Conservation (phyloP, 2,797 vertebrate genomes). For the Cercopithecus neglectus region DNA sequence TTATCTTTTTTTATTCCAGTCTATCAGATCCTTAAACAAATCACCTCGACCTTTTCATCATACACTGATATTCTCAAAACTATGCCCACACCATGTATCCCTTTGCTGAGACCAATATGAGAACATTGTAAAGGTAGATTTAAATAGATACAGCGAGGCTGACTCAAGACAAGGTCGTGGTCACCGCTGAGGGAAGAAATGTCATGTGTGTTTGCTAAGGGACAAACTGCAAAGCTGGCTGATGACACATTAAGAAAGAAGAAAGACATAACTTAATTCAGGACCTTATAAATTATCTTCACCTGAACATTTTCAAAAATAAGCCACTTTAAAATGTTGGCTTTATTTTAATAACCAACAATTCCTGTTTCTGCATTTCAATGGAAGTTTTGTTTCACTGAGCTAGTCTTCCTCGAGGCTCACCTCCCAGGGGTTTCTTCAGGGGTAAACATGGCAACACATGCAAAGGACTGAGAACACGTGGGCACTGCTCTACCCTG, state of each 20-base stretch:
- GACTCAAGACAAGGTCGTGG: background rate
- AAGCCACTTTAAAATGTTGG: background rate
- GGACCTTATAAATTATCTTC: background rate
- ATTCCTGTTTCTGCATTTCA: too few relatives aligned
- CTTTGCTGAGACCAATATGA: background rate
- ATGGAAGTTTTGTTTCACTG: background rate
- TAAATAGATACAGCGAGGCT: fast-evolving
- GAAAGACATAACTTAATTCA: background rate
- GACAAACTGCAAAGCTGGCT: background rate
- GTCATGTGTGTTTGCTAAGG: fast-evolving
- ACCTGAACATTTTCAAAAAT: background rate
- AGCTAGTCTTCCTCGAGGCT: background rate
- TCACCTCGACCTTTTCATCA: background rate
- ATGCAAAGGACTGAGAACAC: background rate
- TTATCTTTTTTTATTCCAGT: background rate
- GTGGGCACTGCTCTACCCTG: fast-evolving
- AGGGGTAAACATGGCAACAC: background rate
- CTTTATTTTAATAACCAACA: background rate
- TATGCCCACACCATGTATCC: background rate
- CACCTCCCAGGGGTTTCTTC: fast-evolving
- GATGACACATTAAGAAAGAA: background rate
- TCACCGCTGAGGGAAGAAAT: background rate
- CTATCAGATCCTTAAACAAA: background rate
- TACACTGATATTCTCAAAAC: background rate
- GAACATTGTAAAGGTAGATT: background rate